A percentile compares a stretch with the other conserved stretches of the same genome.
Evolutionary conservation across 2,888 invertebrate species (phyloP).

Genomic region (Cancer borealis): DNA sequence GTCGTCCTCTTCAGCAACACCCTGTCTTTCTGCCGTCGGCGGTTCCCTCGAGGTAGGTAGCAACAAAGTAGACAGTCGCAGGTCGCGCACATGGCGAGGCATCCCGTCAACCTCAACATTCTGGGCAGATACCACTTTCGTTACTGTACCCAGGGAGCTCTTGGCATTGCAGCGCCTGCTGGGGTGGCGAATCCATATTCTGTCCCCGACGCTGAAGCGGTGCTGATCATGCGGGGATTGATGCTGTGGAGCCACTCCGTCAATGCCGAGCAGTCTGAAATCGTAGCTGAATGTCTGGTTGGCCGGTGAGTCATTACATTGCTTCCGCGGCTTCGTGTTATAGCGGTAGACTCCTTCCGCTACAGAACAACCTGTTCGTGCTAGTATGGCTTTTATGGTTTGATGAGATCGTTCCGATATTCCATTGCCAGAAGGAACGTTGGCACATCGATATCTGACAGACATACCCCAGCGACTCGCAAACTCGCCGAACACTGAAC

Average conservation of each 20-base stretch:
- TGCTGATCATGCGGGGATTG: neutral
- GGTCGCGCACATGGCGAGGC: constrained; percentile 47
- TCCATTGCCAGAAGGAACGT: constrained; percentile 22
- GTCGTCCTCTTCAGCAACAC: neutral
- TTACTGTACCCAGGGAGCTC: constrained; percentile 23
- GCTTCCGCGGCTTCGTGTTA: too few relatives aligned
- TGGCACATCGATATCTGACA: neutral
- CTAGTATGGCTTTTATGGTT: neutral
- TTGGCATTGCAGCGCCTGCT: neutral
- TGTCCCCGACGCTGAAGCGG: constrained; percentile 40
- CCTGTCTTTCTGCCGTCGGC: neutral
- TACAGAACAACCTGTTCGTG: neutral
- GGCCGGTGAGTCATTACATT: neutral
- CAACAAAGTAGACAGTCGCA: neutral
- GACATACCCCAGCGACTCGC: constrained; percentile 36
- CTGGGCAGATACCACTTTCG: constrained; percentile 39
- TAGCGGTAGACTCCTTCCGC: neutral
- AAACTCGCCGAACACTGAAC: constrained; percentile 20
- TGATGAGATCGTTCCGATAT: constrained; percentile 13
- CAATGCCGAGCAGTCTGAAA: constrained; percentile 5
- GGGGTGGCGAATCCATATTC: constrained; percentile 37
- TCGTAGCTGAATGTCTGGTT: constrained; percentile 31
- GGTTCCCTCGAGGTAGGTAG: neutral
- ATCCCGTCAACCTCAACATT: constrained; percentile 48
- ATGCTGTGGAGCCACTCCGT: neutral